phyloP scores from a whole-genome alignment of 1,140 invertebrate genomes.

The Eupristina koningsbergeri region DNA sequence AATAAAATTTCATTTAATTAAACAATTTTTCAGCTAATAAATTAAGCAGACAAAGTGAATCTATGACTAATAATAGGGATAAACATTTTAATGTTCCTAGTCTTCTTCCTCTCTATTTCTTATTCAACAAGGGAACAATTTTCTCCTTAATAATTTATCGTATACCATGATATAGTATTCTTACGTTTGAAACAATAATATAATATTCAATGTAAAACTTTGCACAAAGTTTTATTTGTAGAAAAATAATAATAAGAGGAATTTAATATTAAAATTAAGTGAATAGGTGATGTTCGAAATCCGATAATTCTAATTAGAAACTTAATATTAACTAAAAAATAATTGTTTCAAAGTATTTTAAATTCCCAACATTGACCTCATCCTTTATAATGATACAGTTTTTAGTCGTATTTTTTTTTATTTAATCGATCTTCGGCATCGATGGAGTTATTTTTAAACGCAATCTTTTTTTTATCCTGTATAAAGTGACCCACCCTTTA shows the following conservation, averaged over 20 bases:
- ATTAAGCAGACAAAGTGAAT: neutral
- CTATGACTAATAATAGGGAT: neutral
- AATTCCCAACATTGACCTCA: neutral
- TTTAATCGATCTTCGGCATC: neutral
- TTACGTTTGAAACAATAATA: neutral
- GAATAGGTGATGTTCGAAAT: neutral
- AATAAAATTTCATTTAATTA: neutral
- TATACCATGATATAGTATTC: neutral
- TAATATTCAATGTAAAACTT: neutral
- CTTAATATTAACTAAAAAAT: neutral
- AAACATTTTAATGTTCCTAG: neutral
- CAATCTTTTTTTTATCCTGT: neutral
- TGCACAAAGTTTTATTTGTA: neutral
- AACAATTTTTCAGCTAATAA: neutral
- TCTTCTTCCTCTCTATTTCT: neutral
- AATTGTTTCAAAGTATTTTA: neutral
- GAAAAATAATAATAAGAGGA: neutral
- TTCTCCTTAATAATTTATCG: constrained; percentile 4
- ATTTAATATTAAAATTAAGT: neutral
- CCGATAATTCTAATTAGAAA: constrained; percentile 9
- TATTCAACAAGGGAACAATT: constrained; percentile 8
- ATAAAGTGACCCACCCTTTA: neutral
- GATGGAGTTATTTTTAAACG: constrained; percentile 19
- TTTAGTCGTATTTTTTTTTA: too few relatives aligned
- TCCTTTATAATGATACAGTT: neutral